phyloP scores from a whole-genome alignment of 2,888 invertebrate genomes.

The Diabrotica balteata region DNA sequence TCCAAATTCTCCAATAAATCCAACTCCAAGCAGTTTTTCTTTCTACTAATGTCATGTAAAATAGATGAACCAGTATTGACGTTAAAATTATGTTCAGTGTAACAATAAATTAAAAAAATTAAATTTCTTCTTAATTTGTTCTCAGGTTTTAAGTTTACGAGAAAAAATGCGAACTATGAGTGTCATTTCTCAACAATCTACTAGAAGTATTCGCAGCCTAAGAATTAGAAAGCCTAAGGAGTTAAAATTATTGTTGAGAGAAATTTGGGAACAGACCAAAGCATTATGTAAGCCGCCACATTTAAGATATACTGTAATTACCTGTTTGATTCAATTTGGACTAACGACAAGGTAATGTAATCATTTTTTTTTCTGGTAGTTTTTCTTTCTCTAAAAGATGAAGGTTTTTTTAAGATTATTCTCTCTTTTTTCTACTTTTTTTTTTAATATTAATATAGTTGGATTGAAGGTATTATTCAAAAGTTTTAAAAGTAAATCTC shows the following conservation, averaged over 20 bases:
- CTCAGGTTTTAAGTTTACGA: constrained; percentile 73
- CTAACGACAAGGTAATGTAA: constrained; percentile 72
- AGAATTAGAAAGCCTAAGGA: constrained; percentile 77
- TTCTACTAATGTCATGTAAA: no score
- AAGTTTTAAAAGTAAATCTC: no score
- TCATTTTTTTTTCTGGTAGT: no score
- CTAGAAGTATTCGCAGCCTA: constrained; percentile 72
- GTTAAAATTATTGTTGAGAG: constrained; percentile 70
- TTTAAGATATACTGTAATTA: constrained; percentile 76
- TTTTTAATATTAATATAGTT: no score
- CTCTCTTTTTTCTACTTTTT: no score
- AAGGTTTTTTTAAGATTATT: no score
- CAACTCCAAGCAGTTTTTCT: no score
- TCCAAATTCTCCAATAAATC: no score
- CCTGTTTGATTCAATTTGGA: constrained; percentile 84
- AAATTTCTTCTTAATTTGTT: constrained; percentile 13
- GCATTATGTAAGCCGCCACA: constrained; percentile 77
- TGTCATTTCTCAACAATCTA: constrained; percentile 69
- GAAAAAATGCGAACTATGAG: constrained; percentile 72
- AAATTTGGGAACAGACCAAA: constrained; percentile 79
- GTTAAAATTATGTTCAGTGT: no score
- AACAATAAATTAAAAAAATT: neutral
- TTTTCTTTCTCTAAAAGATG: no score
- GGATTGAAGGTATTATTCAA: no score
- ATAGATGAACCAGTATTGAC: no score